These are phyloP conservation scores for Triplophysa tibetana DNA, from an alignment of 2,113 vertebrate species.

Conservation along the genomic window DNA sequence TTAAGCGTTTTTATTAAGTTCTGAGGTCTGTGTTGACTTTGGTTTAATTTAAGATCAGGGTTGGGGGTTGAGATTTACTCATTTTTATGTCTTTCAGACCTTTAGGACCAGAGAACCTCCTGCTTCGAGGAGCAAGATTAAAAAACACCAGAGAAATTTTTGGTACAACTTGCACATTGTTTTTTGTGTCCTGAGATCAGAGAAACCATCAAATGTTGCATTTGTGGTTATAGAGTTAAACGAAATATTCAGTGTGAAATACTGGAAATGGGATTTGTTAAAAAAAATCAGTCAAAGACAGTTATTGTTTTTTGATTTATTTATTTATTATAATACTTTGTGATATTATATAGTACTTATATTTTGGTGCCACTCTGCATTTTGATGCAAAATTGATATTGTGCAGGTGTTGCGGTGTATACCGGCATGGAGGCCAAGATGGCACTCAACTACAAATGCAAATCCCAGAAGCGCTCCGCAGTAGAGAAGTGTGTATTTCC, in stretches of 20 bases:
- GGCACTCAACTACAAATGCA: constrained; percentile 99
- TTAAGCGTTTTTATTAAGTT: background rate
- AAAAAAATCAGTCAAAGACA: too few species aligned
- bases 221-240: too few species aligned
- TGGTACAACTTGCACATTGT: constrained; percentile 73
- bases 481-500: constrained; percentile 89
- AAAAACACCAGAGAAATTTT: constrained; percentile 99
- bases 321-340: background rate
- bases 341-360: background rate
- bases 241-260: too few species aligned
- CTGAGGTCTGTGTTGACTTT: background rate
- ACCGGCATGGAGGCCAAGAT: constrained; percentile 99
- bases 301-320: too few species aligned
- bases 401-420: constrained; percentile 91
- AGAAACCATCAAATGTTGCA: too few species aligned
- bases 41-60: background rate
- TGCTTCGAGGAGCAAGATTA: constrained; percentile 95
- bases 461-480: constrained; percentile 98
- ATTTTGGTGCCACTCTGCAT: background rate
- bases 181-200: background rate
- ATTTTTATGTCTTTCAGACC: constrained; percentile 74
- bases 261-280: too few species aligned
- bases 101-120: constrained; percentile 91
- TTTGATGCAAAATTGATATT: background rate
- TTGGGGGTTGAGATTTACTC: background rate